Evolutionary conservation across 2,888 invertebrate genomes (phyloP), one percentile per base, ranked within the genome.

Genomic region (Rosalia funebris): DNA sequence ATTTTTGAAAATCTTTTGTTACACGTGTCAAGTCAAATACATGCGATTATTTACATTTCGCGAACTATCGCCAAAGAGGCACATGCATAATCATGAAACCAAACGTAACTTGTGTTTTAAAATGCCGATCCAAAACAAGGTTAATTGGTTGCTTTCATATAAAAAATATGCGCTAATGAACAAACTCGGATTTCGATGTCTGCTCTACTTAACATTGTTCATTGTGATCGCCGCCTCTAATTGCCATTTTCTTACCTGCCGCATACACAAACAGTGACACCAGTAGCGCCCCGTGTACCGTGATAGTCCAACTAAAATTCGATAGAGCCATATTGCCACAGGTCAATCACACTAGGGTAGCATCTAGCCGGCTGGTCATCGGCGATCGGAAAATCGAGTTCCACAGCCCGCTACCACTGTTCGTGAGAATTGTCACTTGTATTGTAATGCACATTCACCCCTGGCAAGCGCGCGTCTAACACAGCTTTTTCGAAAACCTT

Each of bases 291-390:
- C 48, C 68, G 42, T 65, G 57, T 62, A 65, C 60, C 55, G 60
- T 55, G 44, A 62, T 53, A 57, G 66, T 68, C 68, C 65, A 64
- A 59, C 62, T 58, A 34, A 55, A 58, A 55, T 58, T 61, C 47
- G 57, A 60, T 58, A 66, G 63, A 65, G 72, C 69, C 73, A 75
- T 75, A 62, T 69, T 72, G 69, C 50, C 64, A 62, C 70, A 74
- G 74, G 72, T 73, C 72, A 73, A 72, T 72, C 70, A 73, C 73
- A 68, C 70, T 65, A 65, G 57, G 44, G 19, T 39, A 65, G 54
- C 64, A 66, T 63, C 63, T 69, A 63, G 60, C 65, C 66, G 62
- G 70, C 61, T 66, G 48, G 16, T 12, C 31, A 14, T 32, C 25
- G 41, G 59, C 37, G 46, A 41, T 14, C 41, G 54, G 42, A 50